Evolutionary conservation across 2,113 vertebrate species (phyloP), one percentile per base, ranked within the genome.

Genomic region (Madoqua kirkii): DNA sequence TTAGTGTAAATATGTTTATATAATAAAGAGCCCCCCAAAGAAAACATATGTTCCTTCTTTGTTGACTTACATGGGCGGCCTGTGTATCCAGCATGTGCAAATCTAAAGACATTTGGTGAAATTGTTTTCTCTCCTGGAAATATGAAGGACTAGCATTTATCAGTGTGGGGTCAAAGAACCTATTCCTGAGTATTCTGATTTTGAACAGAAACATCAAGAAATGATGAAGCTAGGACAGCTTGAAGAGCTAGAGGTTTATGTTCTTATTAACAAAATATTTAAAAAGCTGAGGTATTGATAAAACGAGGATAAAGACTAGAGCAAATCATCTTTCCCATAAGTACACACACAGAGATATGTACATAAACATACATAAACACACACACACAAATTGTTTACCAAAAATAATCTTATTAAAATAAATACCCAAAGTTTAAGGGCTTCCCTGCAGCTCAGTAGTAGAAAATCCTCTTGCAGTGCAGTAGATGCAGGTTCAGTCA

Each of bases 21-120:
- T 64, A 97, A 97, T 97, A 98, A 97, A 98, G n/a, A 84, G 16
- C 74, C 43, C 64, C 25, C 43, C 62, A 50, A 45, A 16, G 27
- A 87, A n/a, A 85, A 78, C 21, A 2, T 33, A 54, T 92, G 55
- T 85, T 57, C 16, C 33, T 94, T 97, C 54, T 95, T 93, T 92
- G 43, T 50, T 93, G 31, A 92, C 74, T 94, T 74, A 79, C 13
- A 0, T 87, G 19, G 40, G 36, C 79, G 16, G 3, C 36, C 23
- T 54, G 15, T 86, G 16, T 21, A 27, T 79, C 62, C 6, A 83
- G 55, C 33, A 86, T 48, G 10, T 54, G 7, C 25, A 95, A 85
- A 95, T 43, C 25, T 79, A 55, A 93, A 78, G 45, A 48, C 40
- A 76, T 57, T 79, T 95, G 71, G 48, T 60, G 33, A 95, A 89